Base-by-base conservation (phyloP, 1,140 invertebrate species). In the Drosophila athabasca region DNA sequence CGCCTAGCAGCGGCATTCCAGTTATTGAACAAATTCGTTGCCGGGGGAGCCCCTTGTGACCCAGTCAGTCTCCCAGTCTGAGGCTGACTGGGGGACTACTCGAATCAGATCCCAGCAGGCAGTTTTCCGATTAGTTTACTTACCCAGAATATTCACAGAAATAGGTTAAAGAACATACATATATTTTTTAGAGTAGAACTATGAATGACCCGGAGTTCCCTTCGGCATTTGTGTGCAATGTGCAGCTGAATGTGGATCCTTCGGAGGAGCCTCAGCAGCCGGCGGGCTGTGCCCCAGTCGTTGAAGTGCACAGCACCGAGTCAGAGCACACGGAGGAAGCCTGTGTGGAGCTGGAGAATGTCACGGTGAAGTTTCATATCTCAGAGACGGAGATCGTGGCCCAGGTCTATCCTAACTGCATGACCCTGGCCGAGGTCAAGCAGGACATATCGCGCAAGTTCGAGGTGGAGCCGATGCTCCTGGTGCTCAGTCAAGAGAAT, bases 401-500 rank as follows among this genome's bases (percentile, higher is more conserved):
- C 19, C 91, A 90, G 62, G 76, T 92, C 5, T 92, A 92, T 85
- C 88, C 91, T n/a, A 91, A 91, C 49, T 71, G 74, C 51, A 75
- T 90, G 74, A 91, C 71, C 6, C 74, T 92, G n/a, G 68, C 35
- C 19, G 85, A 91, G 55, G 71, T 92, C 0, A 91, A 91, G 53
- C 75, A 81, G 44, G 91, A 92, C 44, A 73, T 92, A 17, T 75
- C 65, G 8, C 76, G 77, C 8, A 83, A 89, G 39, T 92, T 92
- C 59, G 80, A 91, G 50, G 76, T 92, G 4, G 53, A 75, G 19
- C 72, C 91, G 0, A 29, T 67, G 8, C 24, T 62, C 2, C 31
- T 92, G 6, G 13, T 75, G 6, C 24, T 92, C 3, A 74, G 51
- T 24, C 91, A 92, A 60, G 8, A 59, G 6, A 60, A 66, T 6